These are phyloP conservation scores for Limanda limanda DNA, from an alignment of 2,113 vertebrate genomes.

Conservation along the genomic window DNA sequence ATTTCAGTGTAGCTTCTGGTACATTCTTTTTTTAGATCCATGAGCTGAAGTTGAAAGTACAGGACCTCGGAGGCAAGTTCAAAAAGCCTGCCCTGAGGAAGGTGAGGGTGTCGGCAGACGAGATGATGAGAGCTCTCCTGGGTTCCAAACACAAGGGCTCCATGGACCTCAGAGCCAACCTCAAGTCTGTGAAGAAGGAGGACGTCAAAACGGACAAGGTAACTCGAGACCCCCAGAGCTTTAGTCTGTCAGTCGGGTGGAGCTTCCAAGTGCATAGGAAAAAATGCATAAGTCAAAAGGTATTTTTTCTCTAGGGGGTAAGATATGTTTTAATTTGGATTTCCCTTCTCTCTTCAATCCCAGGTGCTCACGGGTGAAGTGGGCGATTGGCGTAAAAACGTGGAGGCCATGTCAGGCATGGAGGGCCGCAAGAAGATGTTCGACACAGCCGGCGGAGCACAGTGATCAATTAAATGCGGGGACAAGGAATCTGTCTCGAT, in stretches of 20 bases:
- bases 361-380: conserved; percentile 93
- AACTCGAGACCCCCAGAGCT: background rate
- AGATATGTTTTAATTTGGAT: background rate
- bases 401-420: conserved; percentile 99
- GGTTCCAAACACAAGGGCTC: conserved; percentile 99
- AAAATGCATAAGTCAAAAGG: background rate
- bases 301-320: too few species aligned
- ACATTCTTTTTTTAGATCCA: conserved; percentile 85
- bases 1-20: background rate
- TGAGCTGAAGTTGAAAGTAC: conserved; percentile 94
- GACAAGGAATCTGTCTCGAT: background rate
- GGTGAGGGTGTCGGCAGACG: conserved; percentile 94
- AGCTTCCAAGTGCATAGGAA: background rate
- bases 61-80: conserved; percentile 96
- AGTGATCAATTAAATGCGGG: conserved; percentile 56
- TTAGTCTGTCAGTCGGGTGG: too few species aligned
- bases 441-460: conserved; percentile 85
- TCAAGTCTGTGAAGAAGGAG: conserved; percentile 99
- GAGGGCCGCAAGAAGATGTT: conserved; percentile 99
- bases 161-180: conserved; percentile 96
- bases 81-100: conserved; percentile 93
- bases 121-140: conserved; percentile 97
- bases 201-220: conserved; percentile 91
- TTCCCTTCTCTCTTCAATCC: background rate
- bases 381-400: conserved; percentile 97